These are phyloP conservation scores for Enteromius paludinosus DNA, from an alignment of 2,797 vertebrate genomes.

Conservation along the genomic window DNA sequence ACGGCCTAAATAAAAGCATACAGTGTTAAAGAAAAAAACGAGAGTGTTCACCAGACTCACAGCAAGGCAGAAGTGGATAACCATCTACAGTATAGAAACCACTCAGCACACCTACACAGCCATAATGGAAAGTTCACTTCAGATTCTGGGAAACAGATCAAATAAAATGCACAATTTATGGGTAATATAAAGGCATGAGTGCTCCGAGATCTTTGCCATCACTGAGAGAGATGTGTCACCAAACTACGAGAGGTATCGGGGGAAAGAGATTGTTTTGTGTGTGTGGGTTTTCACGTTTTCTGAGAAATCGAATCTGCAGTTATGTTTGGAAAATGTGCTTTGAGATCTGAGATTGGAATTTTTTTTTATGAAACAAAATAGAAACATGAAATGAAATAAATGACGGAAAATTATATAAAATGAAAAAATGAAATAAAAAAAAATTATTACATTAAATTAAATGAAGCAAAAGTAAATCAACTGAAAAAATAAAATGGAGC, in stretches of 20 bases:
- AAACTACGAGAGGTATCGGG: not conserved
- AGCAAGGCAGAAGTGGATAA: constrained; percentile 23
- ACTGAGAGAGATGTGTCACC: constrained; percentile 33
- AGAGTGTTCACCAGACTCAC: not conserved
- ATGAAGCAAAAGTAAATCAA: not conserved
- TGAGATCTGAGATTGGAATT: not conserved
- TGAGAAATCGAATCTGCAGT: constrained; percentile 13
- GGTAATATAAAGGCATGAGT: constrained; percentile 35
- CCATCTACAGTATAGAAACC: constrained; percentile 34
- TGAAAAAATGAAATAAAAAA: not conserved
- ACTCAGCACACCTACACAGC: constrained; percentile 45
- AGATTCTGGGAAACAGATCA: constrained; percentile 33
- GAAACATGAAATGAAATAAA: not conserved
- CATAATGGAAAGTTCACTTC: constrained; percentile 33
- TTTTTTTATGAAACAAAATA: not conserved
- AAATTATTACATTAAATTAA: not conserved
- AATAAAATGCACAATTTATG: constrained; percentile 40
- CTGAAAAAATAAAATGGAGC: not conserved
- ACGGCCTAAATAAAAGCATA: not conserved
- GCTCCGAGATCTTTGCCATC: not conserved
- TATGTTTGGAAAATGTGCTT: constrained; percentile 17
- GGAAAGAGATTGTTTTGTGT: not conserved
- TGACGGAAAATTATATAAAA: too few species aligned
- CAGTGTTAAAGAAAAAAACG: not conserved
- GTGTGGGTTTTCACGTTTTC: not conserved